Evolutionary conservation across 2,797 vertebrate genomes (phyloP), one percentile per base, ranked within the genome.

Genomic region (Huso huso): DNA sequence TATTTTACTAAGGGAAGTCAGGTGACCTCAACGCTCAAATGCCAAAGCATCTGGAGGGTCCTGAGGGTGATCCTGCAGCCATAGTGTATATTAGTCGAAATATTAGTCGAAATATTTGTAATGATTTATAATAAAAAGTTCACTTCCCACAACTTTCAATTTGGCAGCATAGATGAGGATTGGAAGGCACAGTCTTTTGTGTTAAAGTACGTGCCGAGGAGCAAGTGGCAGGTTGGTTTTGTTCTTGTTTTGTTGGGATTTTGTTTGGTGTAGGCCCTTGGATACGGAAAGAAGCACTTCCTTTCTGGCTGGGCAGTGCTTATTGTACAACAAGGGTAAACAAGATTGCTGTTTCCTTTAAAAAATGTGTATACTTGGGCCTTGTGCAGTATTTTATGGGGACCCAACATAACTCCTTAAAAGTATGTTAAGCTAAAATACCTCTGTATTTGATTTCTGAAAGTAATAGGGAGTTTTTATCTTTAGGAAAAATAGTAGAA

Each of bases 261-360:
- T 83, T 87, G 83, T 82, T 83, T 81, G 78, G 73, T 78, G 72
- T 72, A 75, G 67, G 81, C 84, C 82, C 87, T 79, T 85, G 78
- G 87, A 87, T 83, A 88, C 85, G 66, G 61, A 76, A 70, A 81
- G 68, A 74, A 74, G 77, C 75, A 72, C 81, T 93, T 94, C 90
- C 90, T 89, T 81, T 89, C 79, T 83, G 81, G 80, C 77, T 79
- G 77, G 69, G 72, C 66, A 75, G 79, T 71, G 69, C 73, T 51
- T 70, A 77, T 78, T 70, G 74, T 83, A 78, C 70, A 51, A 65
- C 59, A 59, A 63, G 61, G 61, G 75, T 66, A 74, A 79, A 76
- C 73, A 83, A 84, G 79, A 77, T 73, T 72, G 65, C 72, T 61
- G 65, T 66, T 83, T 82, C 76, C 77, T 82, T 69, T 58, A 10